Base-by-base conservation (phyloP, 2,888 invertebrate genomes). In the Monoplex corrugatus region DNA sequence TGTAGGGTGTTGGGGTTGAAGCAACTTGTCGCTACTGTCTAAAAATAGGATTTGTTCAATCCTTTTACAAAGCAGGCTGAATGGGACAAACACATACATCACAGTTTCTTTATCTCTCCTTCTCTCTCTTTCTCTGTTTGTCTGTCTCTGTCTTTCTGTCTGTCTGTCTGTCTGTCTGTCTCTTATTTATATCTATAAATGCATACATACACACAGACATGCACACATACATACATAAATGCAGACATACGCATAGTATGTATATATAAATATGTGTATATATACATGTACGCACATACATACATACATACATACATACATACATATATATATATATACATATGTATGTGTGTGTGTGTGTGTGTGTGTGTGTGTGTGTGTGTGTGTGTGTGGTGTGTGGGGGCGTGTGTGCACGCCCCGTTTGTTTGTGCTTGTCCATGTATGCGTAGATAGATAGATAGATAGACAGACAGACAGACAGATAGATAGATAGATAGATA, bases 231-330 rank as follows among this genome's bases (percentile, higher is more conserved):
- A 68, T 5, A 23, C 68, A 68, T n/a, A 23, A 19, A 68, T n/a
- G 68, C 68, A 68, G 28, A n/a, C 68, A 68, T n/a, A 23, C 68
- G n/a, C 68, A 23, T 50, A 50, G 50, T 50, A 50, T 50, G 10
- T 13, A 50, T 50, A 13, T 50, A 13, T 50, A 13, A 50, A 50
- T 50, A 13, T 50, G 8, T 75, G 75, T 35, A 16, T 8, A 75
- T n/a, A 35, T 8, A 10, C 75, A n/a, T 8, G 35, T 8, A 28
- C 75, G 28, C 75, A 75, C 75, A 75, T n/a, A 75, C 75, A 75
- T n/a, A 75, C 75, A 75, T n/a, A 75, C 75, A 75, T n/a, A 75
- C 75, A 75, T n/a, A 75, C 75, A 75, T n/a, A 75, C 75, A 75
- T n/a, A 75, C 75, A 16, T 35, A 75, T 10, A 75, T 35, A 8